phyloP scores from a whole-genome alignment of 1,140 invertebrate species.

The Lepeophtheirus salmonis region DNA sequence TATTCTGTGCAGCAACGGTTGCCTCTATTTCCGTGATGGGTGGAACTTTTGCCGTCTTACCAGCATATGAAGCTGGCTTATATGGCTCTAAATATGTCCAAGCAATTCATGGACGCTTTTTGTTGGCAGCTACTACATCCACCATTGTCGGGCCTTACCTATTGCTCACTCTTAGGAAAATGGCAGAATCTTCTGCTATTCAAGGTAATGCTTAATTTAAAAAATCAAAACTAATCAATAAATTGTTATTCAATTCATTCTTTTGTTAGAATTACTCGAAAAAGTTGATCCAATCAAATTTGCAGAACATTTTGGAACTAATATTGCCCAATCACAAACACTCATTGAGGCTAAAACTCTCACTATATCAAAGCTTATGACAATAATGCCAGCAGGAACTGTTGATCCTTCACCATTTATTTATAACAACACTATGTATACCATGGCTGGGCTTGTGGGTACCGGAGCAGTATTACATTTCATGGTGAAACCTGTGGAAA shows the following conservation, averaged over 20 bases:
- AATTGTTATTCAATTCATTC: background rate
- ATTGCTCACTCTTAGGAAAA: slow-evolving; percentile 14
- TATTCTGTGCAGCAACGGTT: slow-evolving; percentile 15
- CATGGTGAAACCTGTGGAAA: slow-evolving; percentile 14
- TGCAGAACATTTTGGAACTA: slow-evolving; percentile 6
- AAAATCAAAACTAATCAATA: background rate
- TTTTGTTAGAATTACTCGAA: slow-evolving; percentile 11
- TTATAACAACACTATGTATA: slow-evolving; percentile 19
- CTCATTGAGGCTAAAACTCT: slow-evolving; percentile 17
- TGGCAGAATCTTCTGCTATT: slow-evolving; percentile 15
- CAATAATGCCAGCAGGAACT: slow-evolving; percentile 15
- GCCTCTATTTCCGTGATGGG: slow-evolving; percentile 17
- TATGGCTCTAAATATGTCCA: slow-evolving; percentile 18
- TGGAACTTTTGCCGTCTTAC: slow-evolving; percentile 14
- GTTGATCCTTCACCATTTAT: slow-evolving; percentile 18
- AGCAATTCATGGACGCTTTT: slow-evolving; percentile 17
- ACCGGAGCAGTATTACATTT: slow-evolving; percentile 13
- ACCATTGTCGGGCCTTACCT: slow-evolving; percentile 14
- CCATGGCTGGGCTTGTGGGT: slow-evolving; percentile 16
- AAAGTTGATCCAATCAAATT: slow-evolving; percentile 16
- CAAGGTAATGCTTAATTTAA: slow-evolving; percentile 9
- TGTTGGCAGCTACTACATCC: slow-evolving; percentile 11
- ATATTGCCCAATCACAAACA: slow-evolving; percentile 9
- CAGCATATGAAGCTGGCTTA: slow-evolving; percentile 17
- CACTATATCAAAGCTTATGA: slow-evolving; percentile 18